Conservation (phyloP, 2,113 vertebrate genomes). For the Syngnathoides biaculeatus region DNA sequence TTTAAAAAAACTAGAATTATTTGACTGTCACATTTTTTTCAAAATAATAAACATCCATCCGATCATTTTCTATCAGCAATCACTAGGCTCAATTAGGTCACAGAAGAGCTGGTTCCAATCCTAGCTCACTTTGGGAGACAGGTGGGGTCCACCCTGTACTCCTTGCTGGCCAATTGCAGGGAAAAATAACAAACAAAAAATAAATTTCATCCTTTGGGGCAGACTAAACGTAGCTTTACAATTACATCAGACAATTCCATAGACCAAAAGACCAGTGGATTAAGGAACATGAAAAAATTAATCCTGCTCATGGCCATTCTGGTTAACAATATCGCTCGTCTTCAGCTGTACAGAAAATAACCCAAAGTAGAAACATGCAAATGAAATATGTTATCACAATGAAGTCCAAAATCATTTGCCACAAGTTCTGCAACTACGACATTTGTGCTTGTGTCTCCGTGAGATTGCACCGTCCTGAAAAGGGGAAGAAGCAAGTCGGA, state of each 20-base stretch:
- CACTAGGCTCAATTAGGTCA: too few species aligned
- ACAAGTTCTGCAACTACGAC: constrained; percentile 2
- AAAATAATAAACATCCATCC: too few species aligned
- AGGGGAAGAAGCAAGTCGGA: constrained; percentile 9
- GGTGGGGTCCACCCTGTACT: too few species aligned
- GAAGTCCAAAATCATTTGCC: not conserved
- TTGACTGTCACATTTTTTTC: too few species aligned
- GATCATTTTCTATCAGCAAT: too few species aligned
- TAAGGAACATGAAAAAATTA: not conserved
- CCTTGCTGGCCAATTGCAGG: too few species aligned
- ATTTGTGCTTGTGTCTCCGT: constrained; percentile 7
- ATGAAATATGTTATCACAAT: not conserved
- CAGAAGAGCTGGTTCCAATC: too few species aligned
- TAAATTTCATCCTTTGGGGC: not conserved
- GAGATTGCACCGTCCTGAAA: constrained; percentile 14
- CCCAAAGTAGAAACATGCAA: not conserved
- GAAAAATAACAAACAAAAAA: not conserved
- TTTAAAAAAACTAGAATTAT: not conserved
- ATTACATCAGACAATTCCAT: not conserved
- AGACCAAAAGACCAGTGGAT: not conserved
- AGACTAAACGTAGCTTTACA: not conserved
- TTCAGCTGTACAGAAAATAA: not conserved
- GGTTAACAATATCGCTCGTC: not conserved
- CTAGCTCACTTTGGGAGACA: too few species aligned
- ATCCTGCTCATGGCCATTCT: not conserved